Conservation (phyloP, 2,113 vertebrate species). For the Pelusios castaneus region DNA sequence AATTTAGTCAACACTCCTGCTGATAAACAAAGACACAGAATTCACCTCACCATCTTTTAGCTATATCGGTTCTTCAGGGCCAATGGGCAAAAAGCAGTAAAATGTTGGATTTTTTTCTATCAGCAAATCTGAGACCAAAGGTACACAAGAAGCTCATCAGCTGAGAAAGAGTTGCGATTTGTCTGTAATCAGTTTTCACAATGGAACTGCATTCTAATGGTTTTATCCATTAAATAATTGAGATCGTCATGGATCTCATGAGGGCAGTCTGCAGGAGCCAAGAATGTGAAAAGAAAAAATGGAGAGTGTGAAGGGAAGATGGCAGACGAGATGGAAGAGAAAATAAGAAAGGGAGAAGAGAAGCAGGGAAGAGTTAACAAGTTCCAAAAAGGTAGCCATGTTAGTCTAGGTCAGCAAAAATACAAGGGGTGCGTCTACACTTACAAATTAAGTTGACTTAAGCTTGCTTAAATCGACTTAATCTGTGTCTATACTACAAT, state of each 20-base stretch:
- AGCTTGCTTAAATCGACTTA: too few relatives aligned
- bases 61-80: not conserved
- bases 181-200: not conserved
- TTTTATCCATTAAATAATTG: not conserved
- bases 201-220: not conserved
- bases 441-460: too few relatives aligned
- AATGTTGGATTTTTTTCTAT: not conserved
- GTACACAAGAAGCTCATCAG: rapidly evolving
- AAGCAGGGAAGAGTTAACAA: too few relatives aligned
- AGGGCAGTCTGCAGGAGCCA: not conserved
- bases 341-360: not conserved
- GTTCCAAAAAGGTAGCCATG: too few relatives aligned
- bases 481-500: too few relatives aligned
- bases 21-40: not conserved
- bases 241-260: not conserved
- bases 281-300: not conserved
- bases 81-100: not conserved
- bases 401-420: too few relatives aligned
- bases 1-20: rapidly evolving
- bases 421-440: too few relatives aligned
- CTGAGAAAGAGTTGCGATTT: not conserved
- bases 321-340: not conserved
- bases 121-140: not conserved
- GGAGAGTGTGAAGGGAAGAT: not conserved
- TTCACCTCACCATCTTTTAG: not conserved